Evolutionary conservation across 2,797 vertebrate genomes (phyloP).

Genomic region (Melopsittacus undulatus): DNA sequence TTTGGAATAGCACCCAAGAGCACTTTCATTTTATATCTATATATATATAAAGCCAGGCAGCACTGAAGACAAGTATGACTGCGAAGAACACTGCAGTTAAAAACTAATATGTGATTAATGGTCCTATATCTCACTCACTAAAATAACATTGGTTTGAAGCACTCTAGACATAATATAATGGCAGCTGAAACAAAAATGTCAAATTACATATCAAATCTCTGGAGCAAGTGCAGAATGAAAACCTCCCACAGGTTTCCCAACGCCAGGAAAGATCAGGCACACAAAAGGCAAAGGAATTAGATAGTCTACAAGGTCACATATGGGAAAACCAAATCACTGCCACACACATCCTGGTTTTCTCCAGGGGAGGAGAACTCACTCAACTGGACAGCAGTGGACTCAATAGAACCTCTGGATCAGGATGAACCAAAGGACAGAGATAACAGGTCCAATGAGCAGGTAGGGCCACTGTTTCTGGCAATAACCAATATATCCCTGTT

Average conservation of each 20-base stretch:
- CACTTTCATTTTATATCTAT: background rate
- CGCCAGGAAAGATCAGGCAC: background rate
- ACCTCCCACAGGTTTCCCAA: background rate
- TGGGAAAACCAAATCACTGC: background rate
- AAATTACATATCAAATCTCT: background rate
- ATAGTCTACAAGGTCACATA: fast-evolving
- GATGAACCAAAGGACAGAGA: background rate
- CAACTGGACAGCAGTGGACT: background rate
- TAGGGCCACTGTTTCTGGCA: background rate
- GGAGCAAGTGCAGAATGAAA: background rate
- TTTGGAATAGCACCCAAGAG: background rate
- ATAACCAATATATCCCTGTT: background rate
- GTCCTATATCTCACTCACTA: background rate
- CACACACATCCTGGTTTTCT: background rate
- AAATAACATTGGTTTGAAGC: constrained; percentile 11
- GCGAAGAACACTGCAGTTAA: background rate
- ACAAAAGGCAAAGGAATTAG: background rate
- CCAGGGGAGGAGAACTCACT: background rate
- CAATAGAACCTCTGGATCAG: background rate
- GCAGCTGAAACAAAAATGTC: background rate
- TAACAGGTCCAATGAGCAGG: background rate
- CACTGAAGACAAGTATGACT: background rate
- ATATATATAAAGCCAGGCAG: background rate
- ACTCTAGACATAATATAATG: background rate
- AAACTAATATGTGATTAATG: constrained; percentile 12